phyloP scores from a whole-genome alignment of 37 sponge, comb jelly and placozoan species.

The Halichondria panicea region DNA sequence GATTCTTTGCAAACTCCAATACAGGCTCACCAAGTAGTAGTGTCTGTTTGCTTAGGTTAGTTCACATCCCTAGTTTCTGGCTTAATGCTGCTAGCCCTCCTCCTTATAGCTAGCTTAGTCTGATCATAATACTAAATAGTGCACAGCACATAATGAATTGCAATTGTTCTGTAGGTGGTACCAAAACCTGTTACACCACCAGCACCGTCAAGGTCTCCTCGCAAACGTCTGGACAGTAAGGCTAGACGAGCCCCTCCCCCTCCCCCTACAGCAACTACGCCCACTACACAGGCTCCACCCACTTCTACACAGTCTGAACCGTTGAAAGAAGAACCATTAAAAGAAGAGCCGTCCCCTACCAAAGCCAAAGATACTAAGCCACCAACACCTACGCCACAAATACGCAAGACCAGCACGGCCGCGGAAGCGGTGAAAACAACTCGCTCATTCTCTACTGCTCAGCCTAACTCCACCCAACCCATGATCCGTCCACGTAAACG shows the following conservation, averaged over 20 bases:
- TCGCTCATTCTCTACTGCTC: too few species aligned
- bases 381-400: neutral
- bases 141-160: too few species aligned
- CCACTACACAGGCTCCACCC: neutral
- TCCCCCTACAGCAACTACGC: conserved; percentile 5
- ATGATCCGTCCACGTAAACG: neutral
- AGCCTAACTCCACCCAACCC: neutral
- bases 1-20: too few species aligned
- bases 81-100: too few species aligned
- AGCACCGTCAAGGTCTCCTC: neutral
- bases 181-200: neutral
- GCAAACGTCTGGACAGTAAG: neutral
- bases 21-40: too few species aligned
- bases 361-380: neutral
- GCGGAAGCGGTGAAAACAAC: too few species aligned
- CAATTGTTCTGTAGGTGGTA: too few species aligned
- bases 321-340: neutral
- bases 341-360: neutral
- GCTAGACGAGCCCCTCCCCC: conserved; percentile 43
- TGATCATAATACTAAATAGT: too few species aligned
- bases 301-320: neutral
- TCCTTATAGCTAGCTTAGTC: too few species aligned
- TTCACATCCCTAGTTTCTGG: too few species aligned
- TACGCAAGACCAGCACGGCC: conserved; percentile 4
- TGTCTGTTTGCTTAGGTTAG: too few species aligned